Percentiles rank a stretch among this genome's conserved stretches.
phyloP scores from a whole-genome alignment of 2,113 vertebrate genomes.

The Lophius piscatorius region DNA sequence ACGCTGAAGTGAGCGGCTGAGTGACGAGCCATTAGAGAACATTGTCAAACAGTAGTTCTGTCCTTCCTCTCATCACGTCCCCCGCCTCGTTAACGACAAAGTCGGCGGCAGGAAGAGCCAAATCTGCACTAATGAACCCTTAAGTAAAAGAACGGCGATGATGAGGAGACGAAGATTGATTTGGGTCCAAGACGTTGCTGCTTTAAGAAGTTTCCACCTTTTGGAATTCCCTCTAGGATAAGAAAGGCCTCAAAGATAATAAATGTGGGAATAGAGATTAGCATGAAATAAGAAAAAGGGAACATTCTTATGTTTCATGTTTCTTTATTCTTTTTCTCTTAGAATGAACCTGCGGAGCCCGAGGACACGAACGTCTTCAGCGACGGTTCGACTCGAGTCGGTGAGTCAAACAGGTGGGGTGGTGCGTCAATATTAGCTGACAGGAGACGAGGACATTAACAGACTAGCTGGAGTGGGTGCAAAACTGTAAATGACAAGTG shows the following conservation, averaged over 20 bases:
- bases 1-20: neutral
- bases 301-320: neutral
- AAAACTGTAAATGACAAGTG: no score
- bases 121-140: neutral
- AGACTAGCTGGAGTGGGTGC: no score
- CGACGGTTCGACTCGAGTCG: slow-evolving; percentile 69
- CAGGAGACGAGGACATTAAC: neutral
- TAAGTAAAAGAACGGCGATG: neutral
- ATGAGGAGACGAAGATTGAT: no score
- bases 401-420: slow-evolving; percentile 59
- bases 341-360: slow-evolving; percentile 39
- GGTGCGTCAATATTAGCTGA: slow-evolving; percentile 20
- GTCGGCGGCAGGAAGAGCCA: no score
- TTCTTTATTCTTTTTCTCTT: no score
- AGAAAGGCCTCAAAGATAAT: no score
- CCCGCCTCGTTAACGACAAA: slow-evolving; percentile 12
- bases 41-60: neutral
- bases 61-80: neutral
- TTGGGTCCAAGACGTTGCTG: no score
- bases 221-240: no score
- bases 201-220: no score
- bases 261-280: no score
- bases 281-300: no score
- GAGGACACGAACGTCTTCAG: slow-evolving; percentile 70
- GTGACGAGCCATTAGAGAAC: neutral